Evolutionary conservation across 2,888 invertebrate species (phyloP).

Genomic region (Kuschelorhynchus macadamiae): DNA sequence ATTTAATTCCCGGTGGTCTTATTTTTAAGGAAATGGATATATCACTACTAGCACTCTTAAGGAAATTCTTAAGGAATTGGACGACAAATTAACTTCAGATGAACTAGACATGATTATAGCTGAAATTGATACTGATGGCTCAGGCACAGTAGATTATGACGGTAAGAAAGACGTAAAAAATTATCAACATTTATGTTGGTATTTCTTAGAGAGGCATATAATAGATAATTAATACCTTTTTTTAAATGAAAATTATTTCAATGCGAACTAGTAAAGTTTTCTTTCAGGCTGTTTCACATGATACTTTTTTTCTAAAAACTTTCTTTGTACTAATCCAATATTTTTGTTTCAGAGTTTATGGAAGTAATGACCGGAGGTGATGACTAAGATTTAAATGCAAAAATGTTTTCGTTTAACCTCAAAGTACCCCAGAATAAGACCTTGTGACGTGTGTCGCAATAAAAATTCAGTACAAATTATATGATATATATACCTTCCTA

Average conservation of each 20-base stretch:
- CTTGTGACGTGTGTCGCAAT: too few species aligned
- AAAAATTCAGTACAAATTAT: too few species aligned
- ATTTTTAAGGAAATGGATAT: slow-evolving; percentile 85
- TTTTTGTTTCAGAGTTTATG: slow-evolving; percentile 80
- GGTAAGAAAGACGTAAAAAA: slow-evolving; percentile 75
- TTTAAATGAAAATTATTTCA: background rate
- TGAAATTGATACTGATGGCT: slow-evolving; percentile 97
- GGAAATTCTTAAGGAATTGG: slow-evolving; percentile 94
- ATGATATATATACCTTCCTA: too few species aligned
- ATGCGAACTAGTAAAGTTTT: slow-evolving; percentile 15
- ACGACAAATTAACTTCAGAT: slow-evolving; percentile 93
- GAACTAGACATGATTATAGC: slow-evolving; percentile 97
- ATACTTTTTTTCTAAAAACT: too few species aligned
- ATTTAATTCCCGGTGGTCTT: background rate
- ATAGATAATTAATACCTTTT: too few species aligned
- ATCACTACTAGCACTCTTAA: slow-evolving; percentile 90
- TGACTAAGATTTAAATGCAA: too few species aligned
- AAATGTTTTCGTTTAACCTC: too few species aligned
- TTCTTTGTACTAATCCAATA: too few species aligned
- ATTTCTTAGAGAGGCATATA: too few species aligned
- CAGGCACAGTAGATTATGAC: slow-evolving; percentile 98
- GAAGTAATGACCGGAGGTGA: slow-evolving; percentile 88
- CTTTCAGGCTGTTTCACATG: too few species aligned
- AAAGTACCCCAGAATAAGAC: too few species aligned
- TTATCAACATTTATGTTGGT: background rate